These are phyloP conservation scores for Montipora capricornis DNA, from an alignment of 64 coral and sea anemone genomes.

Conservation along the genomic window DNA sequence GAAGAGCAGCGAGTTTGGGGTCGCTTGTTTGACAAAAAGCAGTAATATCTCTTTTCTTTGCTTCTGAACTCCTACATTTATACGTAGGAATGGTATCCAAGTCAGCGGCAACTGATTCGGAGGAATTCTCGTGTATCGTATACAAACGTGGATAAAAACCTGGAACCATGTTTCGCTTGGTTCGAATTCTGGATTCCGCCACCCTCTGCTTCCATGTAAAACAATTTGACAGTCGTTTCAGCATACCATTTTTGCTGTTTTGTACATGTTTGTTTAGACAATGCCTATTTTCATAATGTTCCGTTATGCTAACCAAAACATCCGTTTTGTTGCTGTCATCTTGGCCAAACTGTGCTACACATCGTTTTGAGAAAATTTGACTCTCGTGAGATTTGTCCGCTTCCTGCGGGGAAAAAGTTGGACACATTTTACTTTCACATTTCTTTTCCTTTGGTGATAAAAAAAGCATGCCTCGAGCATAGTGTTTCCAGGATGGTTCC, in stretches of 20 bases:
- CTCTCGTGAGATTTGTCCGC: background rate
- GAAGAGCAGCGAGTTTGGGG: conserved; percentile 8
- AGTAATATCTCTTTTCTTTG: background rate
- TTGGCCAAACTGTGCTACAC: background rate
- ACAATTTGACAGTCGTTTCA: conserved; percentile 25
- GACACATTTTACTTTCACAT: background rate
- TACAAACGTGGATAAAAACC: conserved; percentile 15
- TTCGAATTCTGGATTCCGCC: background rate
- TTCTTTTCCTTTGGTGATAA: conserved; percentile 32
- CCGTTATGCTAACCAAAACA: background rate
- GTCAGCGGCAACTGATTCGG: background rate
- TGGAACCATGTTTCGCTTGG: background rate
- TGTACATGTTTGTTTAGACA: no score
- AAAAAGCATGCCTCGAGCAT: conserved; percentile 9
- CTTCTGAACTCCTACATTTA: background rate
- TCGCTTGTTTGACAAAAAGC: conserved; percentile 1
- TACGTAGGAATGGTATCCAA: background rate
- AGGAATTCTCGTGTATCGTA: conserved; percentile 38
- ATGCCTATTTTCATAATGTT: background rate
- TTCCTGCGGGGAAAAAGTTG: no score
- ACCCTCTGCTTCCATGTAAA: background rate
- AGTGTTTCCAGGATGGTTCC: conserved; percentile 15
- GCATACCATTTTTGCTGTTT: conserved; percentile 2
- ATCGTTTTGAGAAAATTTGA: background rate
- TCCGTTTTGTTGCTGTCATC: background rate